Percentiles rank a stretch among this genome's conserved stretches.
Evolutionary conservation across 2,888 invertebrate genomes (phyloP).

Genomic region (Polydesmus complanatus): DNA sequence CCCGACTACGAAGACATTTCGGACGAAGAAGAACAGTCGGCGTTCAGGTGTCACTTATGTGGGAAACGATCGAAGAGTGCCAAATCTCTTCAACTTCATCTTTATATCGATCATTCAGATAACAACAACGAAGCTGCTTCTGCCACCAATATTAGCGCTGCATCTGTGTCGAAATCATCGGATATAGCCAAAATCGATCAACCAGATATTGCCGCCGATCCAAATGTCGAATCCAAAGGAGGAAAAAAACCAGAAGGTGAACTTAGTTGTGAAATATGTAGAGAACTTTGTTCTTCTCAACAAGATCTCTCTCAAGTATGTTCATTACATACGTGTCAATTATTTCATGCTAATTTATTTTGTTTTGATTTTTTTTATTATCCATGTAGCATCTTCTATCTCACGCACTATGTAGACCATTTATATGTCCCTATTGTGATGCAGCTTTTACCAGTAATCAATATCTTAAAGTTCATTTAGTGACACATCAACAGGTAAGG

Average conservation of each 20-base stretch:
- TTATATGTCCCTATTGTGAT: conserved; percentile 38
- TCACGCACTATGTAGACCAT: conserved; percentile 35
- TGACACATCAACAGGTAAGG: conserved; percentile 27
- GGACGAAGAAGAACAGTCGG: conserved; percentile 16
- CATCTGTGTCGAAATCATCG: conserved; percentile 12
- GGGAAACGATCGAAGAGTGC: conserved; percentile 24
- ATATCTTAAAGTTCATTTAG: conserved; percentile 32
- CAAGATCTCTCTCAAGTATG: conserved; percentile 23
- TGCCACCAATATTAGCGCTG: conserved; percentile 15
- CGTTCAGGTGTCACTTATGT: conserved; percentile 25
- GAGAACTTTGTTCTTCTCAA: conserved; percentile 20
- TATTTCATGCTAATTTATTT: neutral
- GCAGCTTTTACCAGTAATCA: conserved; percentile 38
- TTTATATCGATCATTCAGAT: conserved; percentile 25
- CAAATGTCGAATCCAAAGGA: neutral
- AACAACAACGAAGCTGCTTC: conserved; percentile 9
- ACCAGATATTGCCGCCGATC: neutral
- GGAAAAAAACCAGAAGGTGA: conserved; percentile 12
- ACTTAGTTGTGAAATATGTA: conserved; percentile 22
- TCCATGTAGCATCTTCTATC: conserved; percentile 29
- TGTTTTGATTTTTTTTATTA: conserved; percentile 1
- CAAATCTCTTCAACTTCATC: conserved; percentile 26
- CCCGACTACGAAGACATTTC: conserved; percentile 19
- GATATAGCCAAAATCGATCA: conserved; percentile 9
- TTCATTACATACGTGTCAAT: neutral